Evolutionary conservation across 53 echinoderm and acorn worm genomes (phyloP).

Genomic region (Henricia sp.): DNA sequence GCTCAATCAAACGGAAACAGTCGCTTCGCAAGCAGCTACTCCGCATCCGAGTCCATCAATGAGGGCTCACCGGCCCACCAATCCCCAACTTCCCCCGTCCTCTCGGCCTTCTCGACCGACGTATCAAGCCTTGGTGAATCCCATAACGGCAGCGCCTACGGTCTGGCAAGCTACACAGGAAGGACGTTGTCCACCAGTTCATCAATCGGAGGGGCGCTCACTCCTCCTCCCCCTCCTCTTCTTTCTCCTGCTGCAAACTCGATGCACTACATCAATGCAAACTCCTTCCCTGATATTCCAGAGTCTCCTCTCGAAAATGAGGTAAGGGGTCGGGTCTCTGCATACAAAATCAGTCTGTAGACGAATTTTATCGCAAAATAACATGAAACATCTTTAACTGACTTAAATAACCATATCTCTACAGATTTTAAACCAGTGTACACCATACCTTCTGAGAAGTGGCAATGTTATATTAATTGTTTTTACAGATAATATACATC

Average conservation of each 20-base stretch:
- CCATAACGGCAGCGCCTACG: conserved; percentile 47
- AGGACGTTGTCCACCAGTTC: conserved; percentile 18
- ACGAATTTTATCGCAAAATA: too few relatives aligned
- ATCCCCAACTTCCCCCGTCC: conserved; percentile 21
- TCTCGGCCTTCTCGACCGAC: conserved; percentile 46
- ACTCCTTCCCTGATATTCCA: conserved; percentile 59
- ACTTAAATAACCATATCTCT: too few relatives aligned
- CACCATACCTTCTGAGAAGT: too few relatives aligned
- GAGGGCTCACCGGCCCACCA: conserved; percentile 27
- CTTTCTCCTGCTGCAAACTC: conserved; percentile 35
- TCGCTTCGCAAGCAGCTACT: conserved; percentile 39
- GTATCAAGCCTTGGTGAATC: conserved; percentile 44
- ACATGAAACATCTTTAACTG: too few relatives aligned
- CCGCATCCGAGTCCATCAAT: conserved; percentile 32
- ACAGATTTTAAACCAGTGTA: too few relatives aligned
- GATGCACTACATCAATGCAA: conserved; percentile 77
- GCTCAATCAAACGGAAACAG: conserved; percentile 68
- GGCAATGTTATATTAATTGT: too few relatives aligned
- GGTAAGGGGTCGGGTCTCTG: neutral
- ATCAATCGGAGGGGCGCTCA: conserved; percentile 6
- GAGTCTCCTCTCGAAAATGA: conserved; percentile 57
- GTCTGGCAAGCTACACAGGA: conserved; percentile 11
- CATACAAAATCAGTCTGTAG: too few relatives aligned
- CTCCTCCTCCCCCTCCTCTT: too few relatives aligned
- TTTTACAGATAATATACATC: too few relatives aligned